Evolutionary conservation across 2,888 invertebrate species (phyloP).

Genomic region (Oscheius sp.): DNA sequence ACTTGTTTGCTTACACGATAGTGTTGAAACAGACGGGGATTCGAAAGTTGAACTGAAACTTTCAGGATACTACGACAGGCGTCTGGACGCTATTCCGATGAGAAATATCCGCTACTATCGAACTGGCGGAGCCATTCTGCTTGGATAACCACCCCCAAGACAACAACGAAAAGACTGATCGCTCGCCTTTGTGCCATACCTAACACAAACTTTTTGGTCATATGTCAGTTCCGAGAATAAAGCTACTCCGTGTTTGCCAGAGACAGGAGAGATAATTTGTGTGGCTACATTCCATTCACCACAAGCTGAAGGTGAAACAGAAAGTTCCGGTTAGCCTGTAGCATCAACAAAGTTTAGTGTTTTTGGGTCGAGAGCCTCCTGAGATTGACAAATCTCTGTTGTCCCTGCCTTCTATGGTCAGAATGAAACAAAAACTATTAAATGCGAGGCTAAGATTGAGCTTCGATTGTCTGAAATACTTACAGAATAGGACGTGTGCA

Average conservation of each 20-base stretch:
- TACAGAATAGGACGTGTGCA: constrained; percentile 98
- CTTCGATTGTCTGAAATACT: constrained; percentile 76
- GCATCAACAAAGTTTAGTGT: too few relatives aligned
- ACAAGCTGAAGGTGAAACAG: too few relatives aligned
- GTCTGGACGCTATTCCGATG: constrained; percentile 22
- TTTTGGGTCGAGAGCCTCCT: too few relatives aligned
- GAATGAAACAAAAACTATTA: too few relatives aligned
- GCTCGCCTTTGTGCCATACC: neutral
- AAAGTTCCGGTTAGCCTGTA: too few relatives aligned
- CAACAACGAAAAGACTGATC: neutral
- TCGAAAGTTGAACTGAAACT: neutral
- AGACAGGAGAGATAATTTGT: too few relatives aligned
- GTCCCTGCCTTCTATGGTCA: too few relatives aligned
- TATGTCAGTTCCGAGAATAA: constrained; percentile 5
- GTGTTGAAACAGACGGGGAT: too few relatives aligned
- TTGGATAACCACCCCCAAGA: constrained; percentile 36
- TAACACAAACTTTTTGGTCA: constrained; percentile 3
- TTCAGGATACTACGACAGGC: constrained; percentile 16
- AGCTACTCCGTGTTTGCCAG: neutral
- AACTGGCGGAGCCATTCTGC: constrained; percentile 57
- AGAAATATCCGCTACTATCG: constrained; percentile 43
- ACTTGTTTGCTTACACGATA: too few relatives aligned
- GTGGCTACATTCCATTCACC: too few relatives aligned
- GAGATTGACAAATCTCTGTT: too few relatives aligned
- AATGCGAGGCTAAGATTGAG: too few relatives aligned